Base-by-base conservation (phyloP, 2,888 invertebrate genomes). In the Torymus tubicola region DNA sequence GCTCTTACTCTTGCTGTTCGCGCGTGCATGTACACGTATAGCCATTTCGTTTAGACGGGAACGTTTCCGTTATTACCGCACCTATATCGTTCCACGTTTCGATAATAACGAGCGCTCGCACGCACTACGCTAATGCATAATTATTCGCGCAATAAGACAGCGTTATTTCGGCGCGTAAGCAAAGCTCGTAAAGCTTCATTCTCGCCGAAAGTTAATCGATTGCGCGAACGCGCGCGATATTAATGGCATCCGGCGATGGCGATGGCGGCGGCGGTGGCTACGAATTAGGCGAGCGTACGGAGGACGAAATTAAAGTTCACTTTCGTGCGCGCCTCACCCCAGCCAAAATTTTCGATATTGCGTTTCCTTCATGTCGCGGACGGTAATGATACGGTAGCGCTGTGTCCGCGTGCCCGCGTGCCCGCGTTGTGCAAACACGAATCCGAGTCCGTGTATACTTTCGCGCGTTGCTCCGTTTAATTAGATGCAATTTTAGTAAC, bases 231-330 rank as follows among this genome's bases (percentile, higher is more conserved):
- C 2, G 2, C 18, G 52, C 50, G 50, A 61, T 42, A 71, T 71
- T 71, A 71, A 71, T 71, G 71, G 61, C 24, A 52, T 60, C 71
- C 71, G 71, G 60, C 12, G 60, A 24, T 24, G 53, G 24, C 52
- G 18, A 52, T 16, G 21, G 16, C 12, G 60, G 57, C 57, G 53
- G 24, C 52, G 18, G 65, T 16, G 21, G 16, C 12, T 61, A 12
- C 52, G 53, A 42, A 21, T 53, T 42, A 42, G 42, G 42, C 42
- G 42, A 42, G 42, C 13, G 21, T 13, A 18, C 13, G 55, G 24
- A 24, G 18, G 21, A 71, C 42, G 42, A 18, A 16, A 69, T 69
- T 57, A 58, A 69, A 31, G 69, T 31, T n/a, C 31, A 2, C 57
- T 5, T n/a, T n/a, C n/a, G n/a, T 5, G 18, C 18, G 18, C 52